These are phyloP conservation scores for Plebejus anna DNA, from an alignment of 2,888 invertebrate species.

Conservation along the genomic window DNA sequence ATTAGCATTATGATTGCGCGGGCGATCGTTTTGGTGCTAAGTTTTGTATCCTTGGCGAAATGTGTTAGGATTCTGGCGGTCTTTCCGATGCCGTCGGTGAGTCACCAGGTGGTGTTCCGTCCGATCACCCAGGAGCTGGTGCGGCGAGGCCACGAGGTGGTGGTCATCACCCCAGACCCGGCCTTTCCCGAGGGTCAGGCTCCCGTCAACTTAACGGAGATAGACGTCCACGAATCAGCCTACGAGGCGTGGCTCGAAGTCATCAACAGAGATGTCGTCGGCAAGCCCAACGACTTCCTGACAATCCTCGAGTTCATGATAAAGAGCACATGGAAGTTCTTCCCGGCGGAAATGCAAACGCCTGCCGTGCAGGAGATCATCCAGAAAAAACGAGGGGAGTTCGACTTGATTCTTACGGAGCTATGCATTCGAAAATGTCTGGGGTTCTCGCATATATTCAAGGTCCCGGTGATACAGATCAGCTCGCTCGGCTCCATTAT, in stretches of 20 bases:
- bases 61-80: conserved; percentile 55
- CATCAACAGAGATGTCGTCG: background rate
- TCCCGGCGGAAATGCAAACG: conserved; percentile 1
- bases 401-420: conserved; percentile 38
- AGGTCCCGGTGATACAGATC: conserved; percentile 38
- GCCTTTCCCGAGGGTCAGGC: conserved; percentile 45
- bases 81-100: conserved; percentile 60
- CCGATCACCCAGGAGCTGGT: conserved; percentile 59
- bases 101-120: conserved; percentile 66
- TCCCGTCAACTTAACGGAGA: conserved; percentile 58
- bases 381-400: conserved; percentile 29
- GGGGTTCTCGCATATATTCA: conserved; percentile 36
- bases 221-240: conserved; percentile 50
- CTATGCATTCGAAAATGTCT: conserved; percentile 32
- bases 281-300: conserved; percentile 29
- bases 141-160: conserved; percentile 64
- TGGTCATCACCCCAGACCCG: conserved; percentile 62
- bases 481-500: conserved; percentile 37
- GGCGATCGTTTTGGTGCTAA: background rate
- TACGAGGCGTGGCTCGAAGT: conserved; percentile 37
- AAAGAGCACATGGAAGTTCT: background rate
- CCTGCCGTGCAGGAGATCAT: conserved; percentile 19
- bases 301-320: background rate
- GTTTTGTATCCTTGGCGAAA: conserved; percentile 17
- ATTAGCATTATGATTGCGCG: background rate